These are phyloP conservation scores for Micrasema longulum DNA, from an alignment of 1,140 invertebrate species.

Conservation along the genomic window DNA sequence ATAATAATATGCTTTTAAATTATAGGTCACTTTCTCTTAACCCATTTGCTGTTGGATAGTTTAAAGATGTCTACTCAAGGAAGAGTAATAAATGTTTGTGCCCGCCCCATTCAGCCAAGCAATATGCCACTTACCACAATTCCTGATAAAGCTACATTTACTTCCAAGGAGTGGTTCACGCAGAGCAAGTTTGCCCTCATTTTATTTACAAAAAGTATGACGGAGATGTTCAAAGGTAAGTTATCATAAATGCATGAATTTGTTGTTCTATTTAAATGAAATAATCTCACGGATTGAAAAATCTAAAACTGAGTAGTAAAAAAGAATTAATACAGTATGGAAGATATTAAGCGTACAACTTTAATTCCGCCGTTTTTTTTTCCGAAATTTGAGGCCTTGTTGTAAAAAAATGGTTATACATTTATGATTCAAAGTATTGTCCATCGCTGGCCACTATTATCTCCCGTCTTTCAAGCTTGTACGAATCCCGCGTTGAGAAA, in stretches of 20 bases:
- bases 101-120: slow-evolving; percentile 63
- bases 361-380: too few relatives aligned
- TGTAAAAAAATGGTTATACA: too few relatives aligned
- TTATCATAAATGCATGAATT: neutral
- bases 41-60: slow-evolving; percentile 69
- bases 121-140: slow-evolving; percentile 66
- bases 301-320: too few relatives aligned
- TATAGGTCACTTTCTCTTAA: slow-evolving; percentile 72
- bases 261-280: neutral
- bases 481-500: too few relatives aligned
- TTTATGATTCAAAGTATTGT: too few relatives aligned
- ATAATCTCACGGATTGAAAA: too few relatives aligned
- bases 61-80: slow-evolving; percentile 65
- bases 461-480: too few relatives aligned
- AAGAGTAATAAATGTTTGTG: slow-evolving; percentile 73
- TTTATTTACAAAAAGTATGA: slow-evolving; percentile 68
- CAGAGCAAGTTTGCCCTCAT: slow-evolving; percentile 72
- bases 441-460: too few relatives aligned
- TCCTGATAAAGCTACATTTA: slow-evolving; percentile 64
- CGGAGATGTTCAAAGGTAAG: slow-evolving; percentile 60
- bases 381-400: too few relatives aligned
- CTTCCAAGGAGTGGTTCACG: slow-evolving; percentile 67
- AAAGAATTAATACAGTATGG: too few relatives aligned
- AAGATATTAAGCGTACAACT: too few relatives aligned
- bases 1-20: slow-evolving; percentile 1